Conservation (phyloP, 2,888 invertebrate genomes). For the Phyllotreta striolata region DNA sequence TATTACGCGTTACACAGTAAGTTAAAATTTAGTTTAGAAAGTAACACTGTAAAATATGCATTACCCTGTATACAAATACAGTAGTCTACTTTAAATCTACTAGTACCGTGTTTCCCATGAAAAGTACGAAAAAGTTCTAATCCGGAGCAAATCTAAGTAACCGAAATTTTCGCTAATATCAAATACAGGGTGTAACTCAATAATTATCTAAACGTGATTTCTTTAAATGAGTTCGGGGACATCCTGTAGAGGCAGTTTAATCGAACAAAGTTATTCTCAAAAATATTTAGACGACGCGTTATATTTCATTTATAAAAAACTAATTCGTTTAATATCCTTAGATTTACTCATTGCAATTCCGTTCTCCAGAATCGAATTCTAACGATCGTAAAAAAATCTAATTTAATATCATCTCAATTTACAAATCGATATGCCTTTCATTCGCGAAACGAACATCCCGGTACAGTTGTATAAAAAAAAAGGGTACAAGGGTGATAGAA, state of each 20-base stretch:
- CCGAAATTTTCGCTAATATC: too few species aligned
- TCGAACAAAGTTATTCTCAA: background rate
- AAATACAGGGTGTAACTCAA: too few species aligned
- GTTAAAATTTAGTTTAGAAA: constrained; percentile 44
- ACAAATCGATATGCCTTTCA: constrained; percentile 38
- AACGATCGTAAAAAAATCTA: constrained; percentile 35
- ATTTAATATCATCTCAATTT: constrained; percentile 32
- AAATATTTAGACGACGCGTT: constrained; percentile 1
- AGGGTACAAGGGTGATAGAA: too few species aligned
- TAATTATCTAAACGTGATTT: too few species aligned
- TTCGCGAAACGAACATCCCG: constrained; percentile 31
- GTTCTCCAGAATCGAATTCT: constrained; percentile 17
- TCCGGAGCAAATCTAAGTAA: background rate
- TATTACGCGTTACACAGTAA: constrained; percentile 35
- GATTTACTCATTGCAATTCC: constrained; percentile 7
- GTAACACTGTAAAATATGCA: constrained; percentile 35
- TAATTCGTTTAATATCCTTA: constrained; percentile 7
- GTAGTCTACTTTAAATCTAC: constrained; percentile 40
- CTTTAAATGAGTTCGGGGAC: too few species aligned
- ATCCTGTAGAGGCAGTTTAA: too few species aligned
- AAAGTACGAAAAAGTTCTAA: constrained; percentile 22
- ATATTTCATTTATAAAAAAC: constrained; percentile 4
- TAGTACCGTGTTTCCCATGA: constrained; percentile 42
- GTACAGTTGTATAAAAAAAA: too few species aligned
- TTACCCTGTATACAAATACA: constrained; percentile 46